A percentile compares a stretch with the other conserved stretches of the same genome.
phyloP scores from a whole-genome alignment of 2,888 invertebrate species.

The Griposia aprilina region DNA sequence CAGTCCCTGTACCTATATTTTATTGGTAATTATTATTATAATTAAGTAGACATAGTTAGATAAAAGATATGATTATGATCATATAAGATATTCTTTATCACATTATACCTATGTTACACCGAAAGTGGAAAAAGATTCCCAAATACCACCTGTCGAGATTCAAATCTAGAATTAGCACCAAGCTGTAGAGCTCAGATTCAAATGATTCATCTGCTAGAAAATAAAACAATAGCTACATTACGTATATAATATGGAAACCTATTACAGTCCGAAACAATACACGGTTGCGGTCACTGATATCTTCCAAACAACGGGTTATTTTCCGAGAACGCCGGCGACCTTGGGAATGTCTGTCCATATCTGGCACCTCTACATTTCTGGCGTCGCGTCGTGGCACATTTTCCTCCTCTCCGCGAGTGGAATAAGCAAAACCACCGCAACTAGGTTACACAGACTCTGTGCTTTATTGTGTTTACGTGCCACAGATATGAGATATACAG shows the following conservation, averaged over 20 bases:
- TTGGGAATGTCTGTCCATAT: constrained; percentile 72
- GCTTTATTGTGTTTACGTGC: constrained; percentile 90
- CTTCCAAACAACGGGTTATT: constrained; percentile 62
- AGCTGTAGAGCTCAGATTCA: constrained; percentile 21
- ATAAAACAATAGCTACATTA: constrained; percentile 42
- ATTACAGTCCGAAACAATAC: constrained; percentile 62
- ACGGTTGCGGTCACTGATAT: constrained; percentile 67
- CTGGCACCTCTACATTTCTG: constrained; percentile 72
- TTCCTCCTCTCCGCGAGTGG: constrained; percentile 78
- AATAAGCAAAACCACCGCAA: constrained; percentile 84
- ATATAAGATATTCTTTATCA: constrained; percentile 29
- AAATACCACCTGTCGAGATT: constrained; percentile 13
- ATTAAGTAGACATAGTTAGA: background rate
- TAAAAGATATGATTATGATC: background rate
- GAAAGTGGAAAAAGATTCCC: constrained; percentile 16
- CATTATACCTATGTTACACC: background rate
- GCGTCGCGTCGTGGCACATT: constrained; percentile 69
- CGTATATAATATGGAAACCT: constrained; percentile 50
- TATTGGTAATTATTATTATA: constrained; percentile 19
- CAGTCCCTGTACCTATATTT: background rate
- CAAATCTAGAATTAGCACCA: constrained; percentile 30
- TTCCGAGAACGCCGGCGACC: constrained; percentile 71
- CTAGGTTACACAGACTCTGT: constrained; percentile 86
- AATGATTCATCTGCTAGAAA: constrained; percentile 60
- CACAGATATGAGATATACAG: constrained; percentile 88